A percentile compares a stretch with the other conserved stretches of the same genome.
Evolutionary conservation across 2,113 vertebrate species (phyloP).

Genomic region (Poeciliopsis turrubarensis): DNA sequence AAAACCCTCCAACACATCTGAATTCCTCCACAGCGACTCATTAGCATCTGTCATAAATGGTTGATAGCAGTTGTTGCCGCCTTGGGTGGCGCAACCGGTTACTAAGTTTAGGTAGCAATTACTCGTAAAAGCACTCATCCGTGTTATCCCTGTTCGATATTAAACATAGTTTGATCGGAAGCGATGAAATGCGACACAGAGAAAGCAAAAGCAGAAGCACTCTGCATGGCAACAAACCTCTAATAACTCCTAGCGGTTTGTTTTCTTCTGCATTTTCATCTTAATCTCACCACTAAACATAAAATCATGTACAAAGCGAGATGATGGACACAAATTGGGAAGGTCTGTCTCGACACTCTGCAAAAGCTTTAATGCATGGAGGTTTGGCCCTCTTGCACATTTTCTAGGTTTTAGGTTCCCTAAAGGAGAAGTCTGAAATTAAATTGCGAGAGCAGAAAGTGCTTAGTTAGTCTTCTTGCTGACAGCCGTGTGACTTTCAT

Average conservation of each 20-base stretch:
- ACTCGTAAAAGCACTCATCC: no score
- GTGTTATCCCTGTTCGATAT: no score
- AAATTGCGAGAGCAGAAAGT: background rate
- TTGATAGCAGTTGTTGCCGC: no score
- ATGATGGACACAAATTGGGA: constrained; percentile 1
- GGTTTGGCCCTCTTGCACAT: background rate
- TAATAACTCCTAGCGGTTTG: background rate
- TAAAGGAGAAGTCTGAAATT: background rate
- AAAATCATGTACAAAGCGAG: background rate
- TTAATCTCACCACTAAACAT: no score
- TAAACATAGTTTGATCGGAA: no score
- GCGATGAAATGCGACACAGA: no score
- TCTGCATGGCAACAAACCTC: background rate
- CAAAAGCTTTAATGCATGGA: background rate
- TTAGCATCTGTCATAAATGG: no score
- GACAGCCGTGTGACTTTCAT: background rate
- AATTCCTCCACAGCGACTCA: no score
- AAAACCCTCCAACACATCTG: background rate
- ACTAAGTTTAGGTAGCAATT: no score
- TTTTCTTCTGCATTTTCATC: background rate
- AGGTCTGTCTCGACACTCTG: background rate
- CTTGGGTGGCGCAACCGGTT: no score
- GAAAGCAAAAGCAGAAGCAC: background rate
- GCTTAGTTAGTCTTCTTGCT: background rate
- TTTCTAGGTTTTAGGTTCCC: background rate